Conservation (phyloP, 2,888 invertebrate species). For the Iphiclides podalirius region DNA sequence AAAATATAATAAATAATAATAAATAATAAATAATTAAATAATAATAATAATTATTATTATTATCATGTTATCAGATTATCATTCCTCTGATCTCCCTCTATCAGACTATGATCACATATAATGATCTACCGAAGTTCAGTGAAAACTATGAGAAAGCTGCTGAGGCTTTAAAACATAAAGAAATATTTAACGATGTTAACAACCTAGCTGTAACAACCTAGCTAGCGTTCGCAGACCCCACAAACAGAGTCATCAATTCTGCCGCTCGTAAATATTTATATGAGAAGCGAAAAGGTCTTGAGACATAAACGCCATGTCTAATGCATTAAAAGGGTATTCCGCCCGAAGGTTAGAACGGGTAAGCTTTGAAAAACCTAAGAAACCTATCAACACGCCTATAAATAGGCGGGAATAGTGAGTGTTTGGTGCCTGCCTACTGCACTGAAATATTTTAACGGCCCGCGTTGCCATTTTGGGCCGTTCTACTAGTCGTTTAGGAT, state of each 20-base stretch:
- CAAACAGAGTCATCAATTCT: neutral
- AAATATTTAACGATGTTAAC: too few species aligned
- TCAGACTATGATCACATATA: too few species aligned
- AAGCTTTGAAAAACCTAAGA: constrained; percentile 10
- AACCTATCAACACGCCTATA: constrained; percentile 20
- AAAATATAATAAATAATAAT: too few species aligned
- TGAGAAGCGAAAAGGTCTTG: constrained; percentile 2
- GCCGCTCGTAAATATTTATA: constrained; percentile 10
- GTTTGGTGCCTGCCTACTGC: constrained; percentile 19
- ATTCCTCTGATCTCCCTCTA: too few species aligned
- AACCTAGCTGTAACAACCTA: too few species aligned
- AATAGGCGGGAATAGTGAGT: constrained; percentile 21
- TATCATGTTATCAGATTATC: too few species aligned
- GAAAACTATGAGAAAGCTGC: too few species aligned
- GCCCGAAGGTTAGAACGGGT: constrained; percentile 6
- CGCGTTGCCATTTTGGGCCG: constrained; percentile 2
- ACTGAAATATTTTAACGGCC: neutral
- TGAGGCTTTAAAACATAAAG: too few species aligned
- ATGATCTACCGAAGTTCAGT: too few species aligned
- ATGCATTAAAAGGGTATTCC: constrained; percentile 1
- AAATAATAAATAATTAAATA: too few species aligned
- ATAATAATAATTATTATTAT: too few species aligned
- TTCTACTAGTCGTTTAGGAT: neutral
- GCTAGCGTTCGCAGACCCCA: too few species aligned
- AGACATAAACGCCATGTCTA: constrained; percentile 2